Conservation (phyloP, 2,888 invertebrate genomes). For the Hydrotaea diabolus region DNA sequence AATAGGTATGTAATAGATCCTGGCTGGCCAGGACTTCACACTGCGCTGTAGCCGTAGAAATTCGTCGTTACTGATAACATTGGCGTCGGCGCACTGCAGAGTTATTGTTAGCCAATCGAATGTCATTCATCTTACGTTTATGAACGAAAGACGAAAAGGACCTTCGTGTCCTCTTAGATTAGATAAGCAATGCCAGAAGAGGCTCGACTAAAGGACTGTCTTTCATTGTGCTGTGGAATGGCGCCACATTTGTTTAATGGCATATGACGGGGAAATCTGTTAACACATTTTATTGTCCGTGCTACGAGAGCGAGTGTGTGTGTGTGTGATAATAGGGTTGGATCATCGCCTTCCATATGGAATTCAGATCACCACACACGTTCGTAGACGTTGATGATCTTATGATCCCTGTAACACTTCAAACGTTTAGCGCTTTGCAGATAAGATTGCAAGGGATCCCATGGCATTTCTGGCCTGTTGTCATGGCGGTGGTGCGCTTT, state of each 20-base stretch:
- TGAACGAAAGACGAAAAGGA: constrained; percentile 36
- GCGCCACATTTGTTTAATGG: constrained; percentile 55
- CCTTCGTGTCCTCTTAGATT: constrained; percentile 39
- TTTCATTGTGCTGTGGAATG: constrained; percentile 23
- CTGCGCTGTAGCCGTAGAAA: neutral
- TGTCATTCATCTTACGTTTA: constrained; percentile 57
- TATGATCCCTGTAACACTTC: constrained; percentile 34
- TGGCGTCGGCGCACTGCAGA: constrained; percentile 56
- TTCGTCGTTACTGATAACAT: constrained; percentile 43
- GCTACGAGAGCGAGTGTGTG: neutral
- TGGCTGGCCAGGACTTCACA: neutral
- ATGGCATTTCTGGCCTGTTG: neutral
- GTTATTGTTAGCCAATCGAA: constrained; percentile 59
- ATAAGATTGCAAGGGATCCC: constrained; percentile 26
- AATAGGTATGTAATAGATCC: constrained; percentile 8
- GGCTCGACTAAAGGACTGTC: neutral
- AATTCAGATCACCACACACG: constrained; percentile 54
- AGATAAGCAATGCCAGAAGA: constrained; percentile 31
- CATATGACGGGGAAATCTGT: constrained; percentile 48
- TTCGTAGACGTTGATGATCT: neutral
- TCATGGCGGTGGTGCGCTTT: constrained; percentile 5
- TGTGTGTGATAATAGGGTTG: constrained; percentile 45
- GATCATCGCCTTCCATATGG: neutral
- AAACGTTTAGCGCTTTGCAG: constrained; percentile 44
- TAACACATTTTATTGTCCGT: constrained; percentile 40